A percentile compares a stretch with the other conserved stretches of the same genome.
Evolutionary conservation across 2,113 vertebrate genomes (phyloP).

Genomic region (Phoxinus phoxinus): DNA sequence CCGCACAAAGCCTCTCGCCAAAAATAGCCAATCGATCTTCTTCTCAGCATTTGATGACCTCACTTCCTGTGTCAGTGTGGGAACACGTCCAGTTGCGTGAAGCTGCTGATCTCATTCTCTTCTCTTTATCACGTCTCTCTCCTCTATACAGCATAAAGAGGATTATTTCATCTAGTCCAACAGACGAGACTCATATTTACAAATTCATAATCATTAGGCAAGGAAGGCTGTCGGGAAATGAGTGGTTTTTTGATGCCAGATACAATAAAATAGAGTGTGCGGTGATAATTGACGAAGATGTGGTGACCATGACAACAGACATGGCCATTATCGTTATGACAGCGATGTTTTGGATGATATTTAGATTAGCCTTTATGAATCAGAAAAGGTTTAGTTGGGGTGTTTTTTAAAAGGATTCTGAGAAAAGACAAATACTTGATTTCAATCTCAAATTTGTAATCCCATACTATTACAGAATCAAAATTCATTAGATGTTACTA

Average conservation of each 20-base stretch:
- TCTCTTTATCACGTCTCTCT: not conserved
- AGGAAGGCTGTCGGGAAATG: not conserved
- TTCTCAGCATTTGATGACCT: slow-evolving; percentile 17
- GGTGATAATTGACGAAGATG: not conserved
- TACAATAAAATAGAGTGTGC: not conserved
- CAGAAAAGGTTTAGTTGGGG: not conserved
- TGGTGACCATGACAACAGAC: not conserved
- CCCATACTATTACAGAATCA: not conserved
- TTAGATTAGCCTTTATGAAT: not conserved
- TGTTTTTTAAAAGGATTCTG: not conserved
- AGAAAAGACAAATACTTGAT: not conserved
- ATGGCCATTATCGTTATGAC: not conserved
- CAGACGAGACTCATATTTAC: slow-evolving; percentile 34
- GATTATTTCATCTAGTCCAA: slow-evolving; percentile 49
- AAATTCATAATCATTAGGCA: slow-evolving; percentile 23
- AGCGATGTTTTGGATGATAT: not conserved
- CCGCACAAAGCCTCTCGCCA: not conserved
- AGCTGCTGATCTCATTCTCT: not conserved
- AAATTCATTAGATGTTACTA: not conserved
- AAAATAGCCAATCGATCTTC: slow-evolving; percentile 33
- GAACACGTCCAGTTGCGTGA: not conserved
- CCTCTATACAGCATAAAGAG: not conserved
- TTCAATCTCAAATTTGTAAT: not conserved
- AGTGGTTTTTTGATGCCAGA: not conserved
- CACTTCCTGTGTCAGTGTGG: slow-evolving; percentile 30